Conservation (phyloP, 2,797 vertebrate genomes). For the Sebastes reedi region DNA sequence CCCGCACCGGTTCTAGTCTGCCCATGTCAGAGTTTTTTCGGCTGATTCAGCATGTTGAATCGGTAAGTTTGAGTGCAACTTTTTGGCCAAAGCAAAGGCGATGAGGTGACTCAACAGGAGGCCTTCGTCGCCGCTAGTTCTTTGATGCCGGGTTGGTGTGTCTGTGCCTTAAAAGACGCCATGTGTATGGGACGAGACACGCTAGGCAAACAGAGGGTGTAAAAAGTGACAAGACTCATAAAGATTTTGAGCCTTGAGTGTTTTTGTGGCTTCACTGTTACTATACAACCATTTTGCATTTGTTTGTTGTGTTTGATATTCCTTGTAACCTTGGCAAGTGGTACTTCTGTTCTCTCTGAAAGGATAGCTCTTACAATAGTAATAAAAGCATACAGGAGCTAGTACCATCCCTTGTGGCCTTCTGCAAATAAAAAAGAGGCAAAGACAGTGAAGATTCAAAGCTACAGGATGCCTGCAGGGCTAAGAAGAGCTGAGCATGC, state of each 20-base stretch:
- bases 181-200: neutral
- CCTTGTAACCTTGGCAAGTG: slow-evolving; percentile 20
- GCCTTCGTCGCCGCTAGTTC: too few species aligned
- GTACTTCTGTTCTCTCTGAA: slow-evolving; percentile 1
- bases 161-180: neutral
- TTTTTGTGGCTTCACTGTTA: neutral
- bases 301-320: slow-evolving; percentile 2
- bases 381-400: slow-evolving; percentile 31
- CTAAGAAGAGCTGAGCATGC: slow-evolving; percentile 33
- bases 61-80: too few species aligned
- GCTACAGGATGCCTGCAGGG: slow-evolving; percentile 47
- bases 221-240: neutral
- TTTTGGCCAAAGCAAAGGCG: too few species aligned
- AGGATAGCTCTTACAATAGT: slow-evolving; percentile 15
- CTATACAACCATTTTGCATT: neutral
- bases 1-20: too few species aligned
- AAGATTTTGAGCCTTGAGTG: neutral
- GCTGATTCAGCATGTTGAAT: too few species aligned
- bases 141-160: too few species aligned
- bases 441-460: slow-evolving; percentile 46
- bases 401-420: slow-evolving; percentile 14
- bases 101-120: too few species aligned
- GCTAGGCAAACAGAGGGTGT: neutral
- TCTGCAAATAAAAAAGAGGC: slow-evolving; percentile 31
- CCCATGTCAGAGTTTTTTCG: too few species aligned